Evolutionary conservation across 2,797 vertebrate species (phyloP).

Genomic region (Poeciliopsis paucimaculata): DNA sequence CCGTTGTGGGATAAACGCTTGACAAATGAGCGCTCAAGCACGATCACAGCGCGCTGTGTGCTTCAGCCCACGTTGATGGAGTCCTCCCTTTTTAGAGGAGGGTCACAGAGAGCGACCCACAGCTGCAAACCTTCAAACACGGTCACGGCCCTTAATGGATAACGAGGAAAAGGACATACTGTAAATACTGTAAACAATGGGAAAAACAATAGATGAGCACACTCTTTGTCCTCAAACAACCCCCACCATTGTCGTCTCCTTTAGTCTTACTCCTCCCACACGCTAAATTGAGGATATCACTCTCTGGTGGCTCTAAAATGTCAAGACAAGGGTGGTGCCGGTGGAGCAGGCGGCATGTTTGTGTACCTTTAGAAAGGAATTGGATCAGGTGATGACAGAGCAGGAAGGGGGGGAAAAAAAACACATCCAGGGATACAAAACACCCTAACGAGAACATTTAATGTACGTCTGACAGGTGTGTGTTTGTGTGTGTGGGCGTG

Average conservation of each 20-base stretch:
- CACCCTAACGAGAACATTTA: conserved; percentile 48
- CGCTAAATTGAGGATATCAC: conserved; percentile 69
- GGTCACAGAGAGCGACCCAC: conserved; percentile 48
- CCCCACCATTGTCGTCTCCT: neutral
- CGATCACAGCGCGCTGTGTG: conserved; percentile 62
- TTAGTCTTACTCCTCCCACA: conserved; percentile 34
- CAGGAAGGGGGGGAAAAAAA: conserved; percentile 27
- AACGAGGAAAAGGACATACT: conserved; percentile 56
- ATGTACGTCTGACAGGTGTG: conserved; percentile 44
- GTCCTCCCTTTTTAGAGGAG: conserved; percentile 60
- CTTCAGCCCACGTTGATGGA: conserved; percentile 69
- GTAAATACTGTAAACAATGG: conserved; percentile 45
- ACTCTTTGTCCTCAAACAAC: neutral
- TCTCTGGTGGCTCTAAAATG: conserved; percentile 67
- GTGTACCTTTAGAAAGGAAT: conserved; percentile 57
- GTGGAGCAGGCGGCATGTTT: conserved; percentile 43
- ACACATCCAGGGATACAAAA: conserved; percentile 33
- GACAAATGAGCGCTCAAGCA: conserved; percentile 74
- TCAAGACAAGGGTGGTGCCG: conserved; percentile 61
- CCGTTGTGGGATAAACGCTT: conserved; percentile 69
- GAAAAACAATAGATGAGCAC: conserved; percentile 52
- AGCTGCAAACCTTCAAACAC: conserved; percentile 49
- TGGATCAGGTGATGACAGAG: conserved; percentile 44
- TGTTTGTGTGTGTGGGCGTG: conserved; percentile 16
- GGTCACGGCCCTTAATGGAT: conserved; percentile 58